Base-by-base conservation (phyloP, 2,113 vertebrate species). In the Myotis davidii region DNA sequence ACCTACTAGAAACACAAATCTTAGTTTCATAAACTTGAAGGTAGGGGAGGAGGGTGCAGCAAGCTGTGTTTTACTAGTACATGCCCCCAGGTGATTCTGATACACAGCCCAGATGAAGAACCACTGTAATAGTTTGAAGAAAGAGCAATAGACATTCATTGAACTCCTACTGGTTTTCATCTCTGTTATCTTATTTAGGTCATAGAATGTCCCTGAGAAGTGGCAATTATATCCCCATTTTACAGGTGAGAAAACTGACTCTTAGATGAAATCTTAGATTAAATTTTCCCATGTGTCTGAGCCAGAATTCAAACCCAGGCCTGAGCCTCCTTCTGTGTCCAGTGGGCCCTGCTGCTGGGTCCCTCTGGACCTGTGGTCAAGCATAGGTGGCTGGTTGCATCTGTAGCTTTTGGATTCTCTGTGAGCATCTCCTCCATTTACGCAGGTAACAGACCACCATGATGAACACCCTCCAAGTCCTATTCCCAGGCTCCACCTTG, bases 381-480 rank as follows among this genome's bases (percentile, higher is more conserved):
- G 20, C 4, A 0, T 27, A 4, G 37, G 0, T 23, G 12, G 48
- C 56, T n/a, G 18, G 42, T 2, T 0, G 0, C n/a, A 39, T 34
- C 64, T 0, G 0, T 18, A n/a, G n/a, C 69, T 42, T 69, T 29
- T 11, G 5, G 39, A 3, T 70, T 20, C 82, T 42, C 61, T 86
- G 56, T 45, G 9, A 17, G 74, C 6, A 3, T 42, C 54, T 65
- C 42, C 78, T 50, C 25, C 5, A 0, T 52, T 16, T 27, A 10
- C 27, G 17, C n/a, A 1, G 45, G 18, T 39, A 18, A 4, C 72
- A 11, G 82, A 77, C 29, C 50, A 2, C 42, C 6, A 1, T 0
- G 3, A 1, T 7, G 29, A 39, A 14, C 6, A 8, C 14, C 73
- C 4, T 27, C 10, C 4, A 20, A 23, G n/a, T 29, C 27, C 72